phyloP scores from a whole-genome alignment of 2,113 vertebrate species.

The Charadrius vociferus region DNA sequence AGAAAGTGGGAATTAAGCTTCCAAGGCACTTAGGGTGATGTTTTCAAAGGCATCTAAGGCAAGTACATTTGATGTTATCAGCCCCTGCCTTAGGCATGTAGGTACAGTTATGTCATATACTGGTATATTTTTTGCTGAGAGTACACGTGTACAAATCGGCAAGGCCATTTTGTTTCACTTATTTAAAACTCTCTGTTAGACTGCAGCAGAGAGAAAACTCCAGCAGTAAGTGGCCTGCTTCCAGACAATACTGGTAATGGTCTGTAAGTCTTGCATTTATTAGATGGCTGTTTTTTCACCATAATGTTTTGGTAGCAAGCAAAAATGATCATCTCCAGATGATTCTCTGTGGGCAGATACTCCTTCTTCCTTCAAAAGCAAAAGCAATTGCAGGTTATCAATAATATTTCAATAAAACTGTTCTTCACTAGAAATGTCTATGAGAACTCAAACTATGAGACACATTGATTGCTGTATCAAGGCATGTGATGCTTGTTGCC shows the following conservation, averaged over 20 bases:
- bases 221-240: background rate
- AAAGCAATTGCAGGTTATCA: background rate
- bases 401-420: background rate
- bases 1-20: slow-evolving; percentile 7
- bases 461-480: background rate
- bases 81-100: background rate
- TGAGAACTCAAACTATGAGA: background rate
- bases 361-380: background rate
- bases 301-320: background rate
- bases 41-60: background rate
- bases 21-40: background rate
- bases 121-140: background rate
- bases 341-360: background rate
- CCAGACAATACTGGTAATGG: background rate
- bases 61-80: slow-evolving; percentile 18
- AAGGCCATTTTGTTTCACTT: slow-evolving; percentile 4
- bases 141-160: background rate
- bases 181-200: background rate
- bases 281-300: background rate
- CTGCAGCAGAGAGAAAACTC: background rate
- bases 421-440: background rate
- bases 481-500: background rate
- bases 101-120: background rate
- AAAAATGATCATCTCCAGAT: background rate
- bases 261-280: background rate